Base-by-base conservation (phyloP, 2,888 invertebrate genomes). In the Hirtodrosophila alboralis region DNA sequence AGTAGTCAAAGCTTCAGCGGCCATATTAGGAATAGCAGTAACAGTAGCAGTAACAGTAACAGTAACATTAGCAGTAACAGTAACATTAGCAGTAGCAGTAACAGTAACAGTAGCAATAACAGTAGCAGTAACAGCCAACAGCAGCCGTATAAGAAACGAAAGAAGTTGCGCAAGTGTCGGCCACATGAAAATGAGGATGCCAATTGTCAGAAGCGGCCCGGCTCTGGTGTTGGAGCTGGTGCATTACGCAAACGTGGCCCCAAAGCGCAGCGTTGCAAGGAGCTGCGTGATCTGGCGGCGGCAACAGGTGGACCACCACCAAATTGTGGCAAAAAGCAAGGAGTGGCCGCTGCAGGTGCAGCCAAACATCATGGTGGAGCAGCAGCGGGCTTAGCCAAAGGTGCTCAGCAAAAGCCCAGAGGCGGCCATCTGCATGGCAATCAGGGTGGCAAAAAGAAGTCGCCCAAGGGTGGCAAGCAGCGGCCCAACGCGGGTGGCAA, bases 141-240 rank as follows among this genome's bases (percentile, higher is more conserved):
- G 9, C 9, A 53, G 51, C 27, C 56, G 14, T 43, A 40, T 12
- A 72, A 64, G 23, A 84, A 57, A 30, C 64, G 34, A 9, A 78
- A 62, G 40, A 89, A 88, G 51, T 85, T 80, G 63, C 88, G 88
- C 41, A 88, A 87, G 51, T 90, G 90, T 73, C 87, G 87, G 40
- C 86, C 79, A 12, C 69, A 86, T 18, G 90, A 89, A 72, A 83
- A 84, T 38, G 90, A 90, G 49, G 83, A 88, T 40, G 86, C 89
- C 75, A 88, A 89, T 68, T 90, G 90, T 71, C 87, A 59, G 8
- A 83, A 27, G 47, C 72, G 84, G 26, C 41, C 14, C 1, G 45
- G 7, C 6, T 7, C 61, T 3, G 34, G 3, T 8, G 72, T 44
- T 5, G 52, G 51, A 3, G 44, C 65, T 23, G 78, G 68, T 10